Percentiles rank a stretch among this genome's conserved stretches.
Conservation (phyloP, 2,888 invertebrate species). For the Meghimatium bilineatum region DNA sequence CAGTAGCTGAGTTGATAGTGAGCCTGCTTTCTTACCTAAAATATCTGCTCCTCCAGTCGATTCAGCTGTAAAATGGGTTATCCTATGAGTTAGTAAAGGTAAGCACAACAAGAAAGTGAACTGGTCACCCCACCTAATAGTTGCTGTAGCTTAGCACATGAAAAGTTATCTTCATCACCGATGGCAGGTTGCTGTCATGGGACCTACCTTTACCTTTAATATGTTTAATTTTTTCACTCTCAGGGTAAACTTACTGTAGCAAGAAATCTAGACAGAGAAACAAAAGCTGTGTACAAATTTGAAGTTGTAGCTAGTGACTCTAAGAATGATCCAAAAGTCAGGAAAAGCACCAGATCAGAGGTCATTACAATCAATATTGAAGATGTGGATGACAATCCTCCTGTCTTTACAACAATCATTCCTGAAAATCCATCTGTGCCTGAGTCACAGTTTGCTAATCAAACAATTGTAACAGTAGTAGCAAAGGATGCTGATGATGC, state of each 20-base stretch:
- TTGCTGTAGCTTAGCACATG: too few relatives aligned
- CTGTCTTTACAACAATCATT: slow-evolving; percentile 81
- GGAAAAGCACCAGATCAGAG: slow-evolving; percentile 34
- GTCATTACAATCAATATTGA: slow-evolving; percentile 82
- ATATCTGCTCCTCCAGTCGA: too few relatives aligned
- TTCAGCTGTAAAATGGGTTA: too few relatives aligned
- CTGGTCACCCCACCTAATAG: too few relatives aligned
- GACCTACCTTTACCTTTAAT: neutral
- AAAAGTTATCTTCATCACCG: neutral
- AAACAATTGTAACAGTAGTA: slow-evolving; percentile 59
- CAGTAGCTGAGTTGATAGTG: too few relatives aligned
- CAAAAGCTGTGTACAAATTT: slow-evolving; percentile 83
- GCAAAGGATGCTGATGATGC: slow-evolving; percentile 63
- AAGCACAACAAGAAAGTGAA: too few relatives aligned
- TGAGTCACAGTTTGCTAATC: slow-evolving; percentile 57
- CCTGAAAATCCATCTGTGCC: slow-evolving; percentile 54
- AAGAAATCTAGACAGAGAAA: slow-evolving; percentile 85
- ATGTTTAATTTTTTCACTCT: slow-evolving; percentile 31
- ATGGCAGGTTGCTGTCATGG: too few relatives aligned
- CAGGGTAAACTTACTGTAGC: slow-evolving; percentile 69
- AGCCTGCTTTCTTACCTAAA: too few relatives aligned
- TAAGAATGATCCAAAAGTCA: slow-evolving; percentile 14
- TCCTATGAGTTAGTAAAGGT: neutral
- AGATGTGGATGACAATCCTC: slow-evolving; percentile 94
- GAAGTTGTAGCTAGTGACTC: slow-evolving; percentile 85